These are phyloP conservation scores for Nymphicus hollandicus DNA, from an alignment of 2,113 vertebrate genomes.

Conservation along the genomic window DNA sequence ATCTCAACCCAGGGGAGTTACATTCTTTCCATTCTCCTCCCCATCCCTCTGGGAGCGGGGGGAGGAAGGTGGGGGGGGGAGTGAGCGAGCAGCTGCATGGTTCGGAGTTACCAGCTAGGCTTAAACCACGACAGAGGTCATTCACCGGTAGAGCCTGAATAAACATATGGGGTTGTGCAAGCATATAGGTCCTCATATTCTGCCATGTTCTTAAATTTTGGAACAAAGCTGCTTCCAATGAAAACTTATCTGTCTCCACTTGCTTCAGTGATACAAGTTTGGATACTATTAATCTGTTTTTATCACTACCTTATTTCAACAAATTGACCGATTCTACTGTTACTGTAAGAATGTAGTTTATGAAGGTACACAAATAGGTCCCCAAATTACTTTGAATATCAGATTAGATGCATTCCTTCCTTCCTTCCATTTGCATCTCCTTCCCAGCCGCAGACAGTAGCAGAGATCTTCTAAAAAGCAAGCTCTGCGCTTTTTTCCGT, in stretches of 20 bases:
- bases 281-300: neutral
- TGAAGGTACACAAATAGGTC: neutral
- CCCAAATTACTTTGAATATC: neutral
- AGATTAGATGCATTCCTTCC: neutral
- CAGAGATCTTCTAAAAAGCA: neutral
- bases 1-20: no score
- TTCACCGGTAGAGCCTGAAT: neutral
- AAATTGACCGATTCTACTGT: neutral
- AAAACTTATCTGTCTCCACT: neutral
- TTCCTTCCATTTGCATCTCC: neutral
- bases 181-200: neutral
- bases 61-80: no score
- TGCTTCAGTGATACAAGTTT: neutral
- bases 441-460: neutral
- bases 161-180: rapidly evolving
- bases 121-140: no score
- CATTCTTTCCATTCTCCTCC: no score
- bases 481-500: neutral
- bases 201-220: neutral
- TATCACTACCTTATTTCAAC: neutral
- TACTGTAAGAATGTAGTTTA: neutral
- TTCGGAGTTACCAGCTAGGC: no score
- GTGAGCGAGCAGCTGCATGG: no score
- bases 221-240: rapidly evolving
- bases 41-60: no score